These are phyloP conservation scores for Fulica atra DNA, from an alignment of 2,113 vertebrate genomes.

Conservation along the genomic window DNA sequence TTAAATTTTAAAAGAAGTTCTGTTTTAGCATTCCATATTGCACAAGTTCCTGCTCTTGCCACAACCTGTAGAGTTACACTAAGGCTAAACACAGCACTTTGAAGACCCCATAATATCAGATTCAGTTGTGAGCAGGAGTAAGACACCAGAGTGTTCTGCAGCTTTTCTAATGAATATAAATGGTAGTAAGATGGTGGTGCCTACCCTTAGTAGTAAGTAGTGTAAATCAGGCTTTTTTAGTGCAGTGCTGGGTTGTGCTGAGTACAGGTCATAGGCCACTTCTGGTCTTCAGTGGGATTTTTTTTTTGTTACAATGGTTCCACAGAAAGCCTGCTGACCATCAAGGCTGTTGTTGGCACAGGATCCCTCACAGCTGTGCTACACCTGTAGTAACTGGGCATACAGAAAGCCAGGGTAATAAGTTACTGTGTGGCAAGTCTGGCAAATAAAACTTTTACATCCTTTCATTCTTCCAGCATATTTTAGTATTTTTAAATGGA, in stretches of 20 bases:
- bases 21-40: not conserved
- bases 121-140: not conserved
- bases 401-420: not conserved
- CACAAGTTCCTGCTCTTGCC: not conserved
- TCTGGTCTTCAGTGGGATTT: not conserved
- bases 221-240: not conserved
- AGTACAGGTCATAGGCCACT: not conserved
- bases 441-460: not conserved
- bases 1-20: not conserved
- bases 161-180: not conserved
- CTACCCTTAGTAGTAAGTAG: not conserved
- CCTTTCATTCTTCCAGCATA: not conserved
- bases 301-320: not conserved
- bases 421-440: not conserved
- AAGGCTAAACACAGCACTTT: not conserved
- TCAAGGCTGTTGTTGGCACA: not conserved
- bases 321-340: not conserved
- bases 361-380: not conserved
- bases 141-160: not conserved
- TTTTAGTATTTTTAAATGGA: not conserved
- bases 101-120: not conserved
- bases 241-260: not conserved
- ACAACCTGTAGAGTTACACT: not conserved
- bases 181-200: not conserved
- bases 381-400: too few species aligned